Conservation (phyloP, 2,113 vertebrate species). For the Dipodomys ordii region DNA sequence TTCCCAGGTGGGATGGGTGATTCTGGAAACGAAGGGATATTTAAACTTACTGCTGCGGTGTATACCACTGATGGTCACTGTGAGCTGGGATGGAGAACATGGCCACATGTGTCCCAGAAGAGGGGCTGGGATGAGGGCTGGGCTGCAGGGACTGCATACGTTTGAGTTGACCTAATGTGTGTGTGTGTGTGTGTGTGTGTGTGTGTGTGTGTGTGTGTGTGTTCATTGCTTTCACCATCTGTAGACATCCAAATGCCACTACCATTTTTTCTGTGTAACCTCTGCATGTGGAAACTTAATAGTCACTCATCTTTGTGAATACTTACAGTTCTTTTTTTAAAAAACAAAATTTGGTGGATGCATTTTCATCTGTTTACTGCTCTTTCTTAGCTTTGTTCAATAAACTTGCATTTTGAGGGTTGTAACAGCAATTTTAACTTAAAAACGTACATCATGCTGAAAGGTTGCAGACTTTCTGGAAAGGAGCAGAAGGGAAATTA, state of each 20-base stretch:
- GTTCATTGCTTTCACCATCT: slow-evolving; percentile 84
- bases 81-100: slow-evolving; percentile 82
- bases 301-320: slow-evolving; percentile 89
- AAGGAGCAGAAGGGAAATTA: neutral
- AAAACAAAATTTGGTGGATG: slow-evolving; percentile 87
- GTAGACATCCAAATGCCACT: slow-evolving; percentile 84
- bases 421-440: slow-evolving; percentile 84
- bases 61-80: slow-evolving; percentile 70
- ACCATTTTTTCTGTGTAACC: slow-evolving; percentile 86
- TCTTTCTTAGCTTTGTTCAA: slow-evolving; percentile 88
- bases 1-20: slow-evolving; percentile 67
- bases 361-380: slow-evolving; percentile 87
- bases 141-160: slow-evolving; percentile 78
- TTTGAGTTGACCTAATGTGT: no score
- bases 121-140: slow-evolving; percentile 83
- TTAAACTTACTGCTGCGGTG: slow-evolving; percentile 79
- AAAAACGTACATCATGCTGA: slow-evolving; percentile 48
- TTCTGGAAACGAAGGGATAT: slow-evolving; percentile 84
- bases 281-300: slow-evolving; percentile 89
- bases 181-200: slow-evolving; percentile 67
- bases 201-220: slow-evolving; percentile 74
- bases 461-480: slow-evolving; percentile 33
- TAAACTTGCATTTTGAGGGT: slow-evolving; percentile 90
- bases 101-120: slow-evolving; percentile 39
- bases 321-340: slow-evolving; percentile 84